A percentile compares a stretch with the other conserved stretches of the same genome.
These are phyloP conservation scores for Podabrus alpinus DNA, from an alignment of 2,888 invertebrate genomes.

Conservation along the genomic window DNA sequence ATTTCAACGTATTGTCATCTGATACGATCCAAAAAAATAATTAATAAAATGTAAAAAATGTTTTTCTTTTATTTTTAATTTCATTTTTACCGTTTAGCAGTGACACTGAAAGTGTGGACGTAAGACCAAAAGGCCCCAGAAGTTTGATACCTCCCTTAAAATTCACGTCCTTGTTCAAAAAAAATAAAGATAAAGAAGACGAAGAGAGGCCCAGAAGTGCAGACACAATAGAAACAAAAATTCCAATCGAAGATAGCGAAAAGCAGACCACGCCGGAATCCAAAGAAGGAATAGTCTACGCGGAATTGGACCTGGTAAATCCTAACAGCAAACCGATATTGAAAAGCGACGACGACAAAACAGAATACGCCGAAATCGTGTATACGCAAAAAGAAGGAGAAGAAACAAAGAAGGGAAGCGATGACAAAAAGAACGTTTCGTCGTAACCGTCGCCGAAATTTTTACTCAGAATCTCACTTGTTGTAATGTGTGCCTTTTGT, in stretches of 20 bases:
- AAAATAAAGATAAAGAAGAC: constrained; percentile 25
- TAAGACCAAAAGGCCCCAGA: constrained; percentile 44
- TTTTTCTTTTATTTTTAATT: not conserved
- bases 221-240: constrained; percentile 20
- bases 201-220: constrained; percentile 24
- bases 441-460: not conserved
- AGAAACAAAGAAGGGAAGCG: constrained; percentile 39
- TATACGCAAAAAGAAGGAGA: constrained; percentile 64
- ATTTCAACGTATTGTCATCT: too few relatives aligned
- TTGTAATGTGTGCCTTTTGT: constrained; percentile 1
- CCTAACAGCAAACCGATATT: constrained; percentile 53
- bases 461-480: not conserved
- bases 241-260: constrained; percentile 21
- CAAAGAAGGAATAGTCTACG: constrained; percentile 67
- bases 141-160: constrained; percentile 40
- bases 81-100: constrained; percentile 56
- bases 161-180: constrained; percentile 44
- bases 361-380: constrained; percentile 82
- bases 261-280: constrained; percentile 15
- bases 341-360: constrained; percentile 65
- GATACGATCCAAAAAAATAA: too few relatives aligned
- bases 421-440: not conserved
- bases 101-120: constrained; percentile 70
- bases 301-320: constrained; percentile 67
- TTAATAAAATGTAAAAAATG: too few relatives aligned